These are phyloP conservation scores for Leucophora obtusa DNA, from an alignment of 2,888 invertebrate genomes.

Conservation along the genomic window DNA sequence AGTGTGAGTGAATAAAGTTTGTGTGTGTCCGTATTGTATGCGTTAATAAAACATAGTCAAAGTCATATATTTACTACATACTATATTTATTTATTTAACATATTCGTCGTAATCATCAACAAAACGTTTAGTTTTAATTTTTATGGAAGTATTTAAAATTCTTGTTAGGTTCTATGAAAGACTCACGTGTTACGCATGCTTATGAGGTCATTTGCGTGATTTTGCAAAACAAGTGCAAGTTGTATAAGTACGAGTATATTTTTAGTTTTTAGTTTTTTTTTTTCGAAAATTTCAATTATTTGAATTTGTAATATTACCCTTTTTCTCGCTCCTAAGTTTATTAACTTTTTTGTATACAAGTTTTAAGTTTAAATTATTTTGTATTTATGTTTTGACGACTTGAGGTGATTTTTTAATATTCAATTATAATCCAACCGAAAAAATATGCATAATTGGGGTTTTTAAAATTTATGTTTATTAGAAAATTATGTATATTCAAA, in stretches of 20 bases:
- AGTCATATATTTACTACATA: not conserved
- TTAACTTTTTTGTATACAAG: not conserved
- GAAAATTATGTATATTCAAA: slow-evolving; percentile 7
- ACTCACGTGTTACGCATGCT: slow-evolving; percentile 66
- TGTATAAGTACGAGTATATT: slow-evolving; percentile 37
- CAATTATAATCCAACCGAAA: slow-evolving; percentile 11
- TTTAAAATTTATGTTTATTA: slow-evolving; percentile 25
- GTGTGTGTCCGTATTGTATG: not conserved
- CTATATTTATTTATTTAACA: not conserved
- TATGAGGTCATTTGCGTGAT: slow-evolving; percentile 68
- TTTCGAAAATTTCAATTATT: slow-evolving; percentile 35
- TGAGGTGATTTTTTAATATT: slow-evolving; percentile 12
- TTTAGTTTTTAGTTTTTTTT: not conserved
- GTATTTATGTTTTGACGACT: slow-evolving; percentile 20
- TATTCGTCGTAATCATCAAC: slow-evolving; percentile 4
- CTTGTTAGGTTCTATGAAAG: slow-evolving; percentile 55
- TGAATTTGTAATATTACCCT: slow-evolving; percentile 36
- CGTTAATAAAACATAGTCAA: not conserved
- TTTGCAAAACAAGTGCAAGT: slow-evolving; percentile 64
- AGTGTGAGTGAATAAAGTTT: not conserved
- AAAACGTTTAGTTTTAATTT: slow-evolving; percentile 53
- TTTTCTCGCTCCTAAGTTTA: slow-evolving; percentile 16
- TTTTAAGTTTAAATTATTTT: not conserved
- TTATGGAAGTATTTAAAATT: slow-evolving; percentile 64
- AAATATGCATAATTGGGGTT: slow-evolving; percentile 11